phyloP scores from a whole-genome alignment of 2,888 invertebrate species.

The Exocentrus adspersus region DNA sequence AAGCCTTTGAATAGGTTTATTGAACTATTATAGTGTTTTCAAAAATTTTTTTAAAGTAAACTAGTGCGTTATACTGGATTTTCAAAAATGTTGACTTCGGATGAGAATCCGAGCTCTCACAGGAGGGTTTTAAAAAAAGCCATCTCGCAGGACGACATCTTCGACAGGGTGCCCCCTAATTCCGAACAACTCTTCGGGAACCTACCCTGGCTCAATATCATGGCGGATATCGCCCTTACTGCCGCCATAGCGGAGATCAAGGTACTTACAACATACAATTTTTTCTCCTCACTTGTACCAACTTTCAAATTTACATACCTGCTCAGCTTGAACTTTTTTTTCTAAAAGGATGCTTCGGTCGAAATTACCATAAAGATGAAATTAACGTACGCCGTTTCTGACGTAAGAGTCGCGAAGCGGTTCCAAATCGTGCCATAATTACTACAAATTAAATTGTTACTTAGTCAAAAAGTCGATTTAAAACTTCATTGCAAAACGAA shows the following conservation, averaged over 20 bases:
- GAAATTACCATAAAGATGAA: slow-evolving; percentile 12
- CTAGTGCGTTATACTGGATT: slow-evolving; percentile 20
- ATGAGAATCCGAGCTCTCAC: slow-evolving; percentile 49
- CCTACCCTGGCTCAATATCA: slow-evolving; percentile 61
- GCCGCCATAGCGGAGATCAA: slow-evolving; percentile 61
- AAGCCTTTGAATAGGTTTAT: slow-evolving; percentile 4
- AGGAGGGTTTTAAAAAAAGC: slow-evolving; percentile 54
- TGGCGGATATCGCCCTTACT: slow-evolving; percentile 61
- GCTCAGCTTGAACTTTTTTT: too few species aligned
- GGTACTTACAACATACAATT: too few species aligned
- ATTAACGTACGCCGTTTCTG: too few species aligned
- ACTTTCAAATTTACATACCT: too few species aligned
- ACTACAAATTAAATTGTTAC: too few species aligned
- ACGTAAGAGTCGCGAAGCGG: background rate
- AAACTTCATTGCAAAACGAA: slow-evolving; percentile 24
- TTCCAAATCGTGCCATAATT: background rate
- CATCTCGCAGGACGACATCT: slow-evolving; percentile 51
- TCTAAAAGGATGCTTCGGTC: too few species aligned
- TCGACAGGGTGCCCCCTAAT: slow-evolving; percentile 59
- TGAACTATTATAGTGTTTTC: slow-evolving; percentile 20
- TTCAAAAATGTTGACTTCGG: slow-evolving; percentile 54
- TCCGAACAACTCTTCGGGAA: slow-evolving; percentile 59
- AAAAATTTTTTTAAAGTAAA: slow-evolving; percentile 1
- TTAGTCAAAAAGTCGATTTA: too few species aligned
- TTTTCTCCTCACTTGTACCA: too few species aligned